Evolutionary conservation across 2,797 vertebrate species (phyloP), one percentile per base, ranked within the genome.

Genomic region (Coregonus sp.): DNA sequence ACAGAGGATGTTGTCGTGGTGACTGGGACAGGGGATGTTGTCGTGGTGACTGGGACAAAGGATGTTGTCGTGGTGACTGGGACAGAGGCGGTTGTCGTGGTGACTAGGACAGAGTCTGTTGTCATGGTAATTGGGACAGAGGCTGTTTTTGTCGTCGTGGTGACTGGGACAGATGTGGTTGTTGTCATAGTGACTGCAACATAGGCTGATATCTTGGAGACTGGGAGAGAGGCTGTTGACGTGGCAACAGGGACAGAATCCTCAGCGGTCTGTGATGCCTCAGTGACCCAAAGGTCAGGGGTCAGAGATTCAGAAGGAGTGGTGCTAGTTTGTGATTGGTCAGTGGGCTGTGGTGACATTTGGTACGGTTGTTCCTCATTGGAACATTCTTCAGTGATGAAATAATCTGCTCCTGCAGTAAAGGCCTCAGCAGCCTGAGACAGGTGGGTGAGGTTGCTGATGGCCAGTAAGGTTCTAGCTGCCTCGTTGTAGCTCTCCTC

Each of bases 401-500:
- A 65, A 65, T 80, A 54, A 1, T 68, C 74, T 18, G 81, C 59
- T 56, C 61, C 75, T 79, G 40, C 72, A 37, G 40, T 68, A 40
- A 51, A 18, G 61, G 72, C 51, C 16, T 78, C 75, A 5, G 75
- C 47, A 9, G 80, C 74, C 68, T 85, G 89, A 63, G 86, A 73
- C 12, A 89, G 86, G 70, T 95, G 93, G 81, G 86, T 83, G 35
- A 93, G 85, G 85, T 94, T 94, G 81, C 97, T 91, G 72, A 99
- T 98, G 78, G 97, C 94, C 86, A 99, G 90, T 80, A 99, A 93
- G 29, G 97, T 96, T 87, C 97, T 95, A 74, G 98, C 98, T 35
- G 97, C 98, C 90, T 98, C 97, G 0, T 96, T 92, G 86, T 96
- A 97, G 91, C 96, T 95, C 78, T 96, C 93, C 0, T 92, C 89